A percentile compares a stretch with the other conserved stretches of the same genome.
Conservation (phyloP, 92 coral and sea anemone species). For the Siderastrea radians region DNA sequence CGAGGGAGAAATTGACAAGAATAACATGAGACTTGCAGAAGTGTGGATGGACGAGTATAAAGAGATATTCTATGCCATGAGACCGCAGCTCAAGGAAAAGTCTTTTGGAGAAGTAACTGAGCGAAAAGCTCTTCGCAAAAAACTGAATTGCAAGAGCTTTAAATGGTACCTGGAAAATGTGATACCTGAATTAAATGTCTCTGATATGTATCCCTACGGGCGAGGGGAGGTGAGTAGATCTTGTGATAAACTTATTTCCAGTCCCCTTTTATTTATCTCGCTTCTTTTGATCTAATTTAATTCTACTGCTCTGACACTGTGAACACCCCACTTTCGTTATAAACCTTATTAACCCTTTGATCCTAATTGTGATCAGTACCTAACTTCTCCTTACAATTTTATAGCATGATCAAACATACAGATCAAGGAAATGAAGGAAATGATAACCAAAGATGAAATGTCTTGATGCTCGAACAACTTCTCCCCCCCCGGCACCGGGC, state of each 20-base stretch:
- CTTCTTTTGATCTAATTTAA: no score
- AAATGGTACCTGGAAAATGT: constrained; percentile 93
- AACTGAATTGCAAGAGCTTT: constrained; percentile 88
- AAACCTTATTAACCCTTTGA: no score
- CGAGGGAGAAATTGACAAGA: constrained; percentile 89
- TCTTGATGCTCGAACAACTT: no score
- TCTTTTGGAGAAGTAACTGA: constrained; percentile 86
- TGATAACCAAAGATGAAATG: no score
- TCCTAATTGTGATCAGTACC: no score
- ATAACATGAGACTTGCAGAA: constrained; percentile 94
- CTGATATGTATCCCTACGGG: constrained; percentile 93
- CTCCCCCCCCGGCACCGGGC: no score
- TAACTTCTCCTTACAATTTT: no score
- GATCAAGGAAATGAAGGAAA: no score
- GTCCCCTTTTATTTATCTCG: no score
- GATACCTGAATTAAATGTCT: constrained; percentile 90
- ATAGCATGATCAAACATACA: no score
- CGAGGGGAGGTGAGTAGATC: constrained; percentile 90
- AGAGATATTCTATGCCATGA: constrained; percentile 88
- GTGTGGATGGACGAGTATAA: constrained; percentile 99
- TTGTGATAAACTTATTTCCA: background rate
- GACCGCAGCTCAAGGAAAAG: constrained; percentile 79
- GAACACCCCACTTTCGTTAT: no score
- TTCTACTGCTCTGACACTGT: no score
- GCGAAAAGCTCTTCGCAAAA: constrained; percentile 76